Base-by-base conservation (phyloP, 2,113 vertebrate species). In the Takifugu bimaculatus region DNA sequence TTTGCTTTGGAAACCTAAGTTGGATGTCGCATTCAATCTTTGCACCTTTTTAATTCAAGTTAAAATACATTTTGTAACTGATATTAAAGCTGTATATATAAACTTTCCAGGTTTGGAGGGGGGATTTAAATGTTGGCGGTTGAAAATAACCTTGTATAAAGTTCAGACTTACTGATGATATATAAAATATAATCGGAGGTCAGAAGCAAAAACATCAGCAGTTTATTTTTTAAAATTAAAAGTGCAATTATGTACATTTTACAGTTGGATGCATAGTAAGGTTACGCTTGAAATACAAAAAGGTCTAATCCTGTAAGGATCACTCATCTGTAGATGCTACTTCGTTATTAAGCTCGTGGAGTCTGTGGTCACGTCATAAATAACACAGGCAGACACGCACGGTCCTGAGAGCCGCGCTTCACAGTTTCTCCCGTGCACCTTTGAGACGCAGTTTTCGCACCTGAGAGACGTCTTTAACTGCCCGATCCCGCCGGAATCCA, bases 241-340 rank as follows among this genome's bases (percentile, higher is more conserved):
- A 74, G 62, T 73, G 69, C 75, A 63, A 42, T 47, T 48, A 56
- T 63, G 47, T 68, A 72, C 61, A 65, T 44, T 63, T 32, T 64
- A 57, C 29, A 70, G 45, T 47, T 49, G 42, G 49, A 81, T 77
- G 69, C 72, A 80, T 78, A 74, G 70, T 54, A 58, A 48, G 53
- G 70, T 77, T 60, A 60, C 57, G 65, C 63, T 49, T 64, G 35
- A 70, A 74, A 65, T 77, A 81, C 52, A 81, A 78, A 80, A 74
- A 80, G 13, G 26, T 70, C 10, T 57, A 59, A 72, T 79, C 63
- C 54, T 78, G 68, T 45, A 48, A 75, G 54, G 65, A 76, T 65
- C 26, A 42, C 69, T 86, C 57, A 69, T 76, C 72, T 73, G 45
- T 62, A 43, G 45, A 75, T 55, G 63, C n/a, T 6, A 63, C 32